phyloP scores from a whole-genome alignment of 2,797 vertebrate genomes.

The Sus cebifrons region DNA sequence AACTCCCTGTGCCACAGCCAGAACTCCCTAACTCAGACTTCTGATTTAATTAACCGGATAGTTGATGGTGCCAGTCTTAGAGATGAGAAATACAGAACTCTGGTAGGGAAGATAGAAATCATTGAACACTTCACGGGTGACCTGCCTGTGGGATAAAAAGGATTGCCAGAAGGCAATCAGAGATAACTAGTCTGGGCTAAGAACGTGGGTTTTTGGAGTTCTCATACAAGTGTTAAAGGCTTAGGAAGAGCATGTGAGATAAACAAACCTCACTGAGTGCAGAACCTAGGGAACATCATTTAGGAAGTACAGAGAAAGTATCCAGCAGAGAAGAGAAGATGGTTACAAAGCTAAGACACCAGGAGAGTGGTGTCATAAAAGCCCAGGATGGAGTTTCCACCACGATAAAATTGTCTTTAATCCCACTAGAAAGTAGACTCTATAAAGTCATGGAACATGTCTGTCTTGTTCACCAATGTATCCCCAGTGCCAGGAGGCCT shows the following conservation, averaged over 20 bases:
- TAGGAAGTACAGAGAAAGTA: background rate
- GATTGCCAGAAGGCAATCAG: slow-evolving; percentile 3
- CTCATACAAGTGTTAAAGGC: background rate
- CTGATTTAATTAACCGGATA: background rate
- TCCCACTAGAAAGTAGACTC: background rate
- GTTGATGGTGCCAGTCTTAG: background rate
- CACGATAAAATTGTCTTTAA: slow-evolving; percentile 30
- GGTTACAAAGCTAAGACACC: slow-evolving; percentile 35
- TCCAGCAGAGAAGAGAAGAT: slow-evolving; percentile 56
- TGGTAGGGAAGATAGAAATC: slow-evolving; percentile 41
- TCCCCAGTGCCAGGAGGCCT: background rate
- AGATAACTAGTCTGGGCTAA: slow-evolving; percentile 3
- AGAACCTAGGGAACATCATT: slow-evolving; percentile 23
- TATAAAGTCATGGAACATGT: background rate
- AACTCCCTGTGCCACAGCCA: too few species aligned
- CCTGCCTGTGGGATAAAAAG: background rate
- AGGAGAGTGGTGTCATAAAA: background rate
- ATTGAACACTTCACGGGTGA: background rate
- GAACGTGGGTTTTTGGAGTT: background rate
- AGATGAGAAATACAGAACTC: slow-evolving; percentile 47
- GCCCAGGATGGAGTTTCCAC: background rate
- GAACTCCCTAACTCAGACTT: background rate
- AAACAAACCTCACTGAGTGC: slow-evolving; percentile 15
- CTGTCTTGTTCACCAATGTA: slow-evolving; percentile 42
- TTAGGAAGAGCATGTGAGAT: background rate